These are phyloP conservation scores for Watsonalla cultraria DNA, from an alignment of 2,888 invertebrate genomes.

Conservation along the genomic window DNA sequence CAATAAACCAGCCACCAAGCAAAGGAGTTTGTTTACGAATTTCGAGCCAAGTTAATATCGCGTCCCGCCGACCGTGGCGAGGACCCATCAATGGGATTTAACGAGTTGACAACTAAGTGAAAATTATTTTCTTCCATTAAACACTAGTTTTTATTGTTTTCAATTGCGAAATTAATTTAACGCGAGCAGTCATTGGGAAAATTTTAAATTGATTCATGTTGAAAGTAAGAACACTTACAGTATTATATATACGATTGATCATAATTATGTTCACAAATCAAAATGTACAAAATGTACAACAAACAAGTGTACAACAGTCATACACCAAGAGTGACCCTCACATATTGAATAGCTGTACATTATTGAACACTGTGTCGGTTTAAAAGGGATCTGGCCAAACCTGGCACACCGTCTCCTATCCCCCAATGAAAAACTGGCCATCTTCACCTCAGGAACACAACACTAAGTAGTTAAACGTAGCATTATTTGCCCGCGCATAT, in stretches of 20 bases:
- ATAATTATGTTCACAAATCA: too few species aligned
- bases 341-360: too few species aligned
- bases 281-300: too few species aligned
- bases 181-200: conserved; percentile 13
- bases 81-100: conserved; percentile 55
- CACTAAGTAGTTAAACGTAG: too few species aligned
- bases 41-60: not conserved
- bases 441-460: too few species aligned
- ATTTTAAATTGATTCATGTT: not conserved
- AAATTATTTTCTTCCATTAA: conserved; percentile 63
- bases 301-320: not conserved
- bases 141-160: conserved; percentile 36
- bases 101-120: conserved; percentile 69
- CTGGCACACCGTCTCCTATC: too few species aligned
- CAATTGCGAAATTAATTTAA: conserved; percentile 40
- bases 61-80: conserved; percentile 54
- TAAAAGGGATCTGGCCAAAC: too few species aligned
- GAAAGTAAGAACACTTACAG: too few species aligned
- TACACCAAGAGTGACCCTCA: not conserved
- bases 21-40: not conserved
- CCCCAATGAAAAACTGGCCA: too few species aligned
- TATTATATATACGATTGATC: too few species aligned
- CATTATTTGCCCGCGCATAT: too few species aligned
- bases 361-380: too few species aligned
- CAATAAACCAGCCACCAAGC: conserved; percentile 5